phyloP scores from a whole-genome alignment of 2,888 invertebrate genomes.

The Pyrgus malvae region DNA sequence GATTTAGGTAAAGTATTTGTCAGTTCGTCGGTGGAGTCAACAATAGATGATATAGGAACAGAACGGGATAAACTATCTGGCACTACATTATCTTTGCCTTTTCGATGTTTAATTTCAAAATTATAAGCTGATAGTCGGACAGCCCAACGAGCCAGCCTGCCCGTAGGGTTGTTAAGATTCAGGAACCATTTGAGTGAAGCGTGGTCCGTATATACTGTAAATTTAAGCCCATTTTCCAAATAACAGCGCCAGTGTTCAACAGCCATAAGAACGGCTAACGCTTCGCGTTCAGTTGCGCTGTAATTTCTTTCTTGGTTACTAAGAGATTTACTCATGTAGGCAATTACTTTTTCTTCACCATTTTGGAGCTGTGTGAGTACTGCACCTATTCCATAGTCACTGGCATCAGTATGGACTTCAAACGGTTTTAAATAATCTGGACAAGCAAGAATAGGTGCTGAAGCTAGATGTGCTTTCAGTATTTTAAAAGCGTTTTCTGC shows the following conservation, averaged over 20 bases:
- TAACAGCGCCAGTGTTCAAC: conserved; percentile 31
- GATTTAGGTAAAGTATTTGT: neutral
- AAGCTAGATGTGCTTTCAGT: conserved; percentile 28
- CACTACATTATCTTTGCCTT: conserved; percentile 36
- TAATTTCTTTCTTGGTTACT: conserved; percentile 28
- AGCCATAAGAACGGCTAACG: conserved; percentile 27
- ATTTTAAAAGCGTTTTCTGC: conserved; percentile 30
- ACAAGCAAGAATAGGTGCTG: conserved; percentile 32
- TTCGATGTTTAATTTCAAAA: conserved; percentile 37
- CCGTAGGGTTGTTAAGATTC: conserved; percentile 31
- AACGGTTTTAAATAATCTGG: conserved; percentile 32
- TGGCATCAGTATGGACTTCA: conserved; percentile 34
- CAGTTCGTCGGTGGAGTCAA: neutral
- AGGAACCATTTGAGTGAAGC: conserved; percentile 32
- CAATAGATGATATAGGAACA: neutral
- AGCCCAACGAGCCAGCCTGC: conserved; percentile 39
- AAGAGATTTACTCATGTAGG: conserved; percentile 27
- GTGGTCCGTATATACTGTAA: conserved; percentile 31
- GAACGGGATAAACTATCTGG: conserved; percentile 36
- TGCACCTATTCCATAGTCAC: conserved; percentile 28
- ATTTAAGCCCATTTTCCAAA: conserved; percentile 27
- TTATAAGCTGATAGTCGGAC: conserved; percentile 36
- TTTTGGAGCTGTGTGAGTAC: conserved; percentile 25
- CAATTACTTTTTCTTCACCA: conserved; percentile 27
- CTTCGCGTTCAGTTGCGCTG: conserved; percentile 28